These are phyloP conservation scores for Elysia crispata DNA, from an alignment of 2,888 invertebrate genomes.

Conservation along the genomic window DNA sequence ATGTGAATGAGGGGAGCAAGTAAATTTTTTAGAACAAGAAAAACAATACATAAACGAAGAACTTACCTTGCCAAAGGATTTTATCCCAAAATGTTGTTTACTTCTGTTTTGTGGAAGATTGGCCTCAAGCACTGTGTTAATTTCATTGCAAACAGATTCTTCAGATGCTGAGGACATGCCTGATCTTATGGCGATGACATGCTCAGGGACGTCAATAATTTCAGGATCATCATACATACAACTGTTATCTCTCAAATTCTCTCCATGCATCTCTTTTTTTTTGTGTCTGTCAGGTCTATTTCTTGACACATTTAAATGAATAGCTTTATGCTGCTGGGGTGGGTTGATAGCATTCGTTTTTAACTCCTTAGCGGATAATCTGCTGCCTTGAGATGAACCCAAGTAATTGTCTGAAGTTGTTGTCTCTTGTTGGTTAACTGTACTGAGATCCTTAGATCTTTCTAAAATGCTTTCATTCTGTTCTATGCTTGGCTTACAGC, in stretches of 20 bases:
- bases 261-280: not conserved
- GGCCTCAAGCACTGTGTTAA: slow-evolving; percentile 20
- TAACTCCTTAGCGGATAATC: not conserved
- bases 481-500: too few species aligned
- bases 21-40: not conserved
- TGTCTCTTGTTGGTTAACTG: too few species aligned
- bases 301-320: slow-evolving; percentile 1
- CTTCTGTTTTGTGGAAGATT: slow-evolving; percentile 14
- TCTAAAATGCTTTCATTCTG: too few species aligned
- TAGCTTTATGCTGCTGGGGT: not conserved
- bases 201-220: slow-evolving; percentile 68
- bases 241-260: slow-evolving; percentile 53
- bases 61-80: slow-evolving; percentile 26
- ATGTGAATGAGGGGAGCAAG: too few species aligned
- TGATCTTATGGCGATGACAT: slow-evolving; percentile 65
- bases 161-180: slow-evolving; percentile 39
- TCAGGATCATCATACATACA: slow-evolving; percentile 59
- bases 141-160: slow-evolving; percentile 23
- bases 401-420: too few species aligned
- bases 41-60: too few species aligned
- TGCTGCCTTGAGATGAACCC: too few species aligned
- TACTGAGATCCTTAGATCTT: too few species aligned
- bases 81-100: not conserved
- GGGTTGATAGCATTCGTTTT: not conserved
- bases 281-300: not conserved